These are phyloP conservation scores for Bufotes viridis DNA, from an alignment of 2,797 vertebrate species.

Conservation along the genomic window DNA sequence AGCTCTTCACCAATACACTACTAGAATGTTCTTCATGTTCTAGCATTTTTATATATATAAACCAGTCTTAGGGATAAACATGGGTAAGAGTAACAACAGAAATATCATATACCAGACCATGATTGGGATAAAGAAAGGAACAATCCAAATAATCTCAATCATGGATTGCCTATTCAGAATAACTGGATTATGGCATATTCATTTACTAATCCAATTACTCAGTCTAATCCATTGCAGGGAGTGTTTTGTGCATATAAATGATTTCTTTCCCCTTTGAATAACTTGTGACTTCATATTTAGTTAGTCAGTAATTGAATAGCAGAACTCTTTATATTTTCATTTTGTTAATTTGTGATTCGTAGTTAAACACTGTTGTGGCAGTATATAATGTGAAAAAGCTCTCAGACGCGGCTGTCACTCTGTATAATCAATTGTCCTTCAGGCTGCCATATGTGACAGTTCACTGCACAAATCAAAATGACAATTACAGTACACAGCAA, in stretches of 20 bases:
- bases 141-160: slow-evolving; percentile 10
- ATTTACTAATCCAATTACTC: slow-evolving; percentile 65
- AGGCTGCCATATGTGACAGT: not conserved
- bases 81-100: not conserved
- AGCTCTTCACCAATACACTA: slow-evolving; percentile 50
- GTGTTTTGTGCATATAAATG: slow-evolving; percentile 51
- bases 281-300: slow-evolving; percentile 36
- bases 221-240: slow-evolving; percentile 49
- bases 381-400: not conserved
- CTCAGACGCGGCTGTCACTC: slow-evolving; percentile 2
- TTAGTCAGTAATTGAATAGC: slow-evolving; percentile 31
- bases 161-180: slow-evolving; percentile 49
- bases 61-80: slow-evolving; percentile 24
- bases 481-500: not conserved
- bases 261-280: slow-evolving; percentile 44
- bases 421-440: slow-evolving; percentile 28
- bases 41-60: slow-evolving; percentile 3
- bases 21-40: not conserved
- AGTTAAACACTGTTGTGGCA: not conserved
- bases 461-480: slow-evolving; percentile 26
- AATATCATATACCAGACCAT: not conserved
- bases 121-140: slow-evolving; percentile 45
- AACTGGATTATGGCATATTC: slow-evolving; percentile 56
- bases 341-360: slow-evolving; percentile 3
- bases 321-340: not conserved